These are phyloP conservation scores for Umimayanthus chanpuru DNA, from an alignment of 92 coral and sea anemone genomes.

Conservation along the genomic window DNA sequence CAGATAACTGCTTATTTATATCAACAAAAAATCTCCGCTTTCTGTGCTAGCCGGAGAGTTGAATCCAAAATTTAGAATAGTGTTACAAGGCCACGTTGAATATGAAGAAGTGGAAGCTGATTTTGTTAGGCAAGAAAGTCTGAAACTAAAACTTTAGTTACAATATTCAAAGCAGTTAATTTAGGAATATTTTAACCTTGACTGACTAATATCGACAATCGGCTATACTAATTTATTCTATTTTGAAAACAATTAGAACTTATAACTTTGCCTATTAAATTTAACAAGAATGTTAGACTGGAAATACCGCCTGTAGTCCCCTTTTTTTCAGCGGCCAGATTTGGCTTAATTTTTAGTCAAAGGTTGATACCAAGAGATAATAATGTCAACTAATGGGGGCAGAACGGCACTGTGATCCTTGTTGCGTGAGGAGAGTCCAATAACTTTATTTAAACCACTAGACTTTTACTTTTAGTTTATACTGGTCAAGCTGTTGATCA, in stretches of 20 bases:
- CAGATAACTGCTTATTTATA: too few species aligned
- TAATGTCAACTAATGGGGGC: not conserved
- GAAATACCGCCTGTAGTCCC: not conserved
- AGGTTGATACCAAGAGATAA: not conserved
- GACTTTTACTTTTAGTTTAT: not conserved
- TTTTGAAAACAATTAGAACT: not conserved
- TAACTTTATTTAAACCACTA: not conserved
- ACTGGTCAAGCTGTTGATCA: not conserved
- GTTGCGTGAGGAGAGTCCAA: not conserved
- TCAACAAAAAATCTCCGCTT: too few species aligned
- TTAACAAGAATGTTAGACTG: not conserved
- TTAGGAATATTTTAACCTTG: constrained; percentile 9
- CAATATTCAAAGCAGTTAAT: not conserved
- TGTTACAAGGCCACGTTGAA: too few species aligned
- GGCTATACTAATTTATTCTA: not conserved
- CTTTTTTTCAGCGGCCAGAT: not conserved
- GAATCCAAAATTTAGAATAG: too few species aligned
- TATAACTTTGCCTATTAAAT: not conserved
- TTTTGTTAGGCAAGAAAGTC: not conserved
- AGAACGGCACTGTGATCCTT: not conserved
- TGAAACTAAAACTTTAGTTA: not conserved
- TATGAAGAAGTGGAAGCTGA: not conserved
- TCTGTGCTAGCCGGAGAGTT: too few species aligned
- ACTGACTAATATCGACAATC: constrained; percentile 1
- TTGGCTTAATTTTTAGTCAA: not conserved